A percentile compares a stretch with the other conserved stretches of the same genome.
These are phyloP conservation scores for Polypterus senegalus DNA, from an alignment of 2,113 vertebrate genomes.

Conservation along the genomic window DNA sequence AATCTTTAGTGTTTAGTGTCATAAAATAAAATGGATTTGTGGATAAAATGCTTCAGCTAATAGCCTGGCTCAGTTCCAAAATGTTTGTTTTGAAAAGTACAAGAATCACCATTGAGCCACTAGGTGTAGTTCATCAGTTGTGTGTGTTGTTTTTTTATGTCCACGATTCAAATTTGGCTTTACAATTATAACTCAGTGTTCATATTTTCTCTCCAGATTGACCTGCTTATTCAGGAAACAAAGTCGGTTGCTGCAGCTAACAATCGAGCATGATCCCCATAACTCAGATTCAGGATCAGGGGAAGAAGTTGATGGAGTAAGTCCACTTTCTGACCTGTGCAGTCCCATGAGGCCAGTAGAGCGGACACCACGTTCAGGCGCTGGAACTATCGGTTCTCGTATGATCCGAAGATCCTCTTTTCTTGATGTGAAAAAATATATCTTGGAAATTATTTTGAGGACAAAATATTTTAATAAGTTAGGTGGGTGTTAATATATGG, in stretches of 20 bases:
- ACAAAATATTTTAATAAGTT: no score
- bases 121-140: no score
- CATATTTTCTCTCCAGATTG: slow-evolving; percentile 52
- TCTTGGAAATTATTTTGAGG: no score
- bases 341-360: slow-evolving; percentile 49
- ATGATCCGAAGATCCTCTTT: slow-evolving; percentile 48
- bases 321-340: slow-evolving; percentile 38
- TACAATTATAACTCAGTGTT: not conserved
- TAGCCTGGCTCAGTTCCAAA: no score
- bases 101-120: no score
- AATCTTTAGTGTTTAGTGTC: no score
- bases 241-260: slow-evolving; percentile 87
- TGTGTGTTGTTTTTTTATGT: no score
- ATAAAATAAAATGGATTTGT: no score
- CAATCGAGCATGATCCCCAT: slow-evolving; percentile 85
- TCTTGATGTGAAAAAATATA: no score
- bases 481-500: no score
- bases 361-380: slow-evolving; percentile 45
- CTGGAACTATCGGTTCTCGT: slow-evolving; percentile 40
- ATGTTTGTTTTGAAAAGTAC: no score
- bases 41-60: no score
- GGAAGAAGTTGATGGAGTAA: slow-evolving; percentile 37
- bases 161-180: not conserved
- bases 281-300: slow-evolving; percentile 33
- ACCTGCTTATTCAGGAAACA: slow-evolving; percentile 87